These are phyloP conservation scores for Coenobita brevimanus DNA, from an alignment of 1,140 invertebrate genomes.

Conservation along the genomic window DNA sequence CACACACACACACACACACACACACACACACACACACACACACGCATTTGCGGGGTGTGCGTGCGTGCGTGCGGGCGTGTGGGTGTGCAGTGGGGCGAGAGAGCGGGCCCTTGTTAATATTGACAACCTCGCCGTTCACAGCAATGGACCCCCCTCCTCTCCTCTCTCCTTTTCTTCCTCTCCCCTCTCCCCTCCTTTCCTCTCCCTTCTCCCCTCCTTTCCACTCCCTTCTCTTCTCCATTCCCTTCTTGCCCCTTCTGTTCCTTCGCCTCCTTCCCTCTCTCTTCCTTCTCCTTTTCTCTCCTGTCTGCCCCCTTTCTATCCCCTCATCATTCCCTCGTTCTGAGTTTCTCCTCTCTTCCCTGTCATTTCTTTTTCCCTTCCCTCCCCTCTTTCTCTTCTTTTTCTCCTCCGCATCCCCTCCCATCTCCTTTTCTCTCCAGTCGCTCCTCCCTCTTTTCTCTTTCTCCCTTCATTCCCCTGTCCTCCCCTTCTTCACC, in stretches of 20 bases:
- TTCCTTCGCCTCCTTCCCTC: background rate
- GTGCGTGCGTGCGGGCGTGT: background rate
- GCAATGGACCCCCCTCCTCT: background rate
- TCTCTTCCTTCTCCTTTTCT: background rate
- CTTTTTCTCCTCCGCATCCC: too few species aligned
- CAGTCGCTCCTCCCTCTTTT: too few species aligned
- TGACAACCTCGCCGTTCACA: background rate
- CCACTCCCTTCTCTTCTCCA: background rate
- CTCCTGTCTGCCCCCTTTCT: too few species aligned
- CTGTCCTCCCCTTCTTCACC: too few species aligned
- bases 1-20: background rate
- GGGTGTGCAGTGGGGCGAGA: background rate
- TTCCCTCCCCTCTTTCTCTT: background rate
- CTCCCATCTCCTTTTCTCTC: too few species aligned
- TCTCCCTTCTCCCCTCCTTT: background rate
- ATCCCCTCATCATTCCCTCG: too few species aligned
- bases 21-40: background rate
- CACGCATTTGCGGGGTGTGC: background rate
- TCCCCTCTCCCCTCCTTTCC: background rate
- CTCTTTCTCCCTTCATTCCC: too few species aligned
- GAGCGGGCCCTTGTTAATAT: slow-evolving; percentile 15
- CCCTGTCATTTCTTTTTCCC: too few species aligned
- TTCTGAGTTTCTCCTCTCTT: too few species aligned
- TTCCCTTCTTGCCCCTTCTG: background rate
- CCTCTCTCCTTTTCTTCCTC: background rate